A percentile compares a stretch with the other conserved stretches of the same genome.
phyloP scores from a whole-genome alignment of 2,797 vertebrate genomes.

The Pogoniulus pusillus region DNA sequence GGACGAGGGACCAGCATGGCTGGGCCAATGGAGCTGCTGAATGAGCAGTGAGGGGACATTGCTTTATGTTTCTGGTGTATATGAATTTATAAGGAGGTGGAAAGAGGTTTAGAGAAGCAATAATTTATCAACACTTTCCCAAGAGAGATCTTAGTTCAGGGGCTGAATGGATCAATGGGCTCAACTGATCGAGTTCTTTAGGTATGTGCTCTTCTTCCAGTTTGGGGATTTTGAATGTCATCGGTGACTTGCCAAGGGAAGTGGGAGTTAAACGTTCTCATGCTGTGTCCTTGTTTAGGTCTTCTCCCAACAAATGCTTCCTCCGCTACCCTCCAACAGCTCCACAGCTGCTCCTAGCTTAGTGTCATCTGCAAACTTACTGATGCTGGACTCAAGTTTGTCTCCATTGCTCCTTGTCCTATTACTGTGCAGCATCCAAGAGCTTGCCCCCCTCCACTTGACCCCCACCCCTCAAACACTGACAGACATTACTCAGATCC shows the following conservation, averaged over 20 bases:
- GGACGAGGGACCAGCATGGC: fast-evolving
- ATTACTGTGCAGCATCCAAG: no score
- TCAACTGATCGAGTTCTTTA: fast-evolving
- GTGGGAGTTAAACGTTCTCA: background rate
- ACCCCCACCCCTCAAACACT: no score
- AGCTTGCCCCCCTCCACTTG: no score
- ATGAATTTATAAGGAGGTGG: background rate
- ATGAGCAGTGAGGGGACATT: background rate
- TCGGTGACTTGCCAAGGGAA: background rate
- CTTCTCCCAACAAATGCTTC: background rate
- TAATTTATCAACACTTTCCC: background rate
- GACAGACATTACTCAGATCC: no score
- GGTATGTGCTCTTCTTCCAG: background rate
- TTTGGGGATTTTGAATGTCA: background rate
- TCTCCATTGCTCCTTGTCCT: no score
- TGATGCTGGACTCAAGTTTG: no score
- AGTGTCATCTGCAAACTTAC: no score
- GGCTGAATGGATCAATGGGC: background rate
- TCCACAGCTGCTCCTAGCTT: no score
- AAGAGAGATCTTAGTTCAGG: background rate
- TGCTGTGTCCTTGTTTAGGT: background rate
- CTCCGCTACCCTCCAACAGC: no score
- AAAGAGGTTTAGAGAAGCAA: background rate
- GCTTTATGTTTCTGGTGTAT: fast-evolving
- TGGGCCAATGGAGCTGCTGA: background rate